A percentile compares a stretch with the other conserved stretches of the same genome.
Evolutionary conservation across 2,113 vertebrate genomes (phyloP).

Genomic region (Beaufortia kweichowensis): DNA sequence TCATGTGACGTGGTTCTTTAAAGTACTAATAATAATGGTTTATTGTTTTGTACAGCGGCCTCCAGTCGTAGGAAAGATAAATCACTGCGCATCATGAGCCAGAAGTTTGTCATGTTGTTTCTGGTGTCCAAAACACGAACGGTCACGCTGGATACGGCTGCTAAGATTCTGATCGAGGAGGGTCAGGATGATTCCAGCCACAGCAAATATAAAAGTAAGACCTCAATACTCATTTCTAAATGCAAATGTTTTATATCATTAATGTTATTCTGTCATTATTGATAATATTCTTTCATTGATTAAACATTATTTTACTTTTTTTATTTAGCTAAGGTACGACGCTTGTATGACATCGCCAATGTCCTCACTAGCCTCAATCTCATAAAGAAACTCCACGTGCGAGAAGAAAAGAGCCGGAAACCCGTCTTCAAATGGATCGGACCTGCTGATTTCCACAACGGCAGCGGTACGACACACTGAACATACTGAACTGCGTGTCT

Average conservation of each 20-base stretch:
- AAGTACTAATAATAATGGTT: too few species aligned
- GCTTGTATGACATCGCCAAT: slow-evolving; percentile 96
- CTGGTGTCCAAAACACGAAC: slow-evolving; percentile 86
- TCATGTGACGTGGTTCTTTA: too few species aligned
- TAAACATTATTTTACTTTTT: slow-evolving; percentile 72
- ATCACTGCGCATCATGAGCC: slow-evolving; percentile 94
- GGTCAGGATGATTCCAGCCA: slow-evolving; percentile 87
- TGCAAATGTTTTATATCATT: slow-evolving; percentile 77
- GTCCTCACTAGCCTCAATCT: slow-evolving; percentile 93
- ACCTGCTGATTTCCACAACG: slow-evolving; percentile 80
- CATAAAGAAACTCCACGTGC: slow-evolving; percentile 93
- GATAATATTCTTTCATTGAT: slow-evolving; percentile 79
- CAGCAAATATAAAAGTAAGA: slow-evolving; percentile 99
- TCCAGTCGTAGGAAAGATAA: slow-evolving; percentile 93
- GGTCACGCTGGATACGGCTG: slow-evolving; percentile 91
- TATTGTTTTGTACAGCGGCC: too few species aligned
- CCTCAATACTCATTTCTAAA: slow-evolving; percentile 70
- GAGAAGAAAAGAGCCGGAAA: slow-evolving; percentile 88
- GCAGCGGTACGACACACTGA: slow-evolving; percentile 60
- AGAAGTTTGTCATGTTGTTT: slow-evolving; percentile 98
- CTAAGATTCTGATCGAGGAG: slow-evolving; percentile 94
- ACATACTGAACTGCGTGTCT: not conserved
- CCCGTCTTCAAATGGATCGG: slow-evolving; percentile 95
- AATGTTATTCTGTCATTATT: too few species aligned
- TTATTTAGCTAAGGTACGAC: slow-evolving; percentile 87